Evolutionary conservation across 2,113 vertebrate species (phyloP).

Genomic region (Dromiciops gliroides): DNA sequence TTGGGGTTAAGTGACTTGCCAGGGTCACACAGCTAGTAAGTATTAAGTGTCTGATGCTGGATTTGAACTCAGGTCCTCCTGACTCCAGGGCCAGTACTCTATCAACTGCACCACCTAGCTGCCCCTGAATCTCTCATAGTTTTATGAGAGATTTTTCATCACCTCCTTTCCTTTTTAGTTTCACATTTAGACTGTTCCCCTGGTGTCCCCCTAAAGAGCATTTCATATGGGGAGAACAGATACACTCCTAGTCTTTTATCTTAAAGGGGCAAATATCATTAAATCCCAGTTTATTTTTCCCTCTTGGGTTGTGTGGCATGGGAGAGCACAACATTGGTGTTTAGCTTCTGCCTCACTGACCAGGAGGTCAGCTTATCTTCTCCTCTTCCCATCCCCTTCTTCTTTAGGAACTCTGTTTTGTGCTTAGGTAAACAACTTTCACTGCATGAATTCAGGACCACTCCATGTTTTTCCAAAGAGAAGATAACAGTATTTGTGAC

Average conservation of each 20-base stretch:
- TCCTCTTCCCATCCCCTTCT: neutral
- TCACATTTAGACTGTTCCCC: neutral
- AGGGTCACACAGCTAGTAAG: no score
- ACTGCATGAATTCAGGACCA: neutral
- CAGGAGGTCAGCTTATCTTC: neutral
- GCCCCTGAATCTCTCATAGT: no score
- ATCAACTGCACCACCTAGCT: no score
- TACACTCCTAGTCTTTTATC: neutral
- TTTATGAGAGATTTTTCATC: no score
- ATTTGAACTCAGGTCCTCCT: no score
- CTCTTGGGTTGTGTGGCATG: neutral
- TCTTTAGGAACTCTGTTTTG: neutral
- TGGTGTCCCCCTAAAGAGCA: neutral
- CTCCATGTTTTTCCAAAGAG: neutral
- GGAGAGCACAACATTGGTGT: neutral
- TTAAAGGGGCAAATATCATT: neutral
- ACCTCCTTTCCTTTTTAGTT: neutral
- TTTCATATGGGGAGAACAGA: neutral
- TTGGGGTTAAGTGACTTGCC: no score
- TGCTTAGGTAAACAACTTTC: neutral
- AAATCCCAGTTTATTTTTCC: neutral
- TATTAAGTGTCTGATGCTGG: no score
- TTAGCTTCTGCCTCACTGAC: neutral
- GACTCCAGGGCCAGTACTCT: no score
- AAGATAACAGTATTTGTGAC: neutral